A percentile compares a stretch with the other conserved stretches of the same genome.
These are phyloP conservation scores for Serrognathus titanus DNA, from an alignment of 2,888 invertebrate species.

Conservation along the genomic window DNA sequence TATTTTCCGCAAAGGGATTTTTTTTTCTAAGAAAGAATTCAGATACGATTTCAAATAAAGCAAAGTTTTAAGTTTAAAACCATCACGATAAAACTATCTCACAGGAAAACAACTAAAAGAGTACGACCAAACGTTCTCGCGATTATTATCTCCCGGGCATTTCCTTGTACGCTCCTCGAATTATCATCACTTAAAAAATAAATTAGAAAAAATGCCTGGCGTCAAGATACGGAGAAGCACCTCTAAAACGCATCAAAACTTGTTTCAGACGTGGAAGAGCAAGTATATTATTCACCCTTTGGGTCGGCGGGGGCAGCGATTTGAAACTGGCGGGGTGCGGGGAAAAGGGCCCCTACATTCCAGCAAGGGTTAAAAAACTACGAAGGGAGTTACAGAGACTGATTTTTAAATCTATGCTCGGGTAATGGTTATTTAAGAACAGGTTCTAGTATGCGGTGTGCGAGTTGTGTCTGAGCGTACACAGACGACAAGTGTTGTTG, in stretches of 20 bases:
- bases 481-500: background rate
- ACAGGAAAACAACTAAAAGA: background rate
- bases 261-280: constrained; percentile 14
- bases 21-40: too few relatives aligned
- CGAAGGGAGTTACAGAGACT: constrained; percentile 47
- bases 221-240: too few relatives aligned
- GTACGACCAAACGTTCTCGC: too few relatives aligned
- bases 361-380: constrained; percentile 48
- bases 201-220: too few relatives aligned
- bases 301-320: constrained; percentile 18
- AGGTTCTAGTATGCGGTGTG: constrained; percentile 28
- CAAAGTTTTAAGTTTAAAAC: background rate
- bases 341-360: constrained; percentile 13
- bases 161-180: too few relatives aligned
- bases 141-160: too few relatives aligned
- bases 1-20: too few relatives aligned
- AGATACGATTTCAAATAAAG: background rate
- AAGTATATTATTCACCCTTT: constrained; percentile 27
- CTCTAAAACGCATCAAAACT: constrained; percentile 8
- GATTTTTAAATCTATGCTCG: constrained; percentile 43
- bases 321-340: constrained; percentile 16
- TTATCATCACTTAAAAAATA: too few relatives aligned
- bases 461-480: background rate
- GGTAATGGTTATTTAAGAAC: constrained; percentile 32
- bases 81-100: background rate